Conservation (phyloP, 2,797 vertebrate species). For the Sciurus carolinensis region DNA sequence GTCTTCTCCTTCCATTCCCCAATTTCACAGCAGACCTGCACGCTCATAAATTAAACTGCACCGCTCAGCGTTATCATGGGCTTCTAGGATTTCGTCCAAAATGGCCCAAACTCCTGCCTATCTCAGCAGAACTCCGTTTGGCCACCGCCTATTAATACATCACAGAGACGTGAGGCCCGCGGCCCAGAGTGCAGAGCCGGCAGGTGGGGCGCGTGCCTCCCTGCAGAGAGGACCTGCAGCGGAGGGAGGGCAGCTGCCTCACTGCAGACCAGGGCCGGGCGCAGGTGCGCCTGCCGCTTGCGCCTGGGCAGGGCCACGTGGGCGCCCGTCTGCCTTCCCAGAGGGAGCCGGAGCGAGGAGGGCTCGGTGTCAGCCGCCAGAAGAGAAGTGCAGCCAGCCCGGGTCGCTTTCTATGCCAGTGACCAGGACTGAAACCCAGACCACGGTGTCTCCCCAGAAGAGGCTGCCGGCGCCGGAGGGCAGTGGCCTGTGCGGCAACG, state of each 20-base stretch:
- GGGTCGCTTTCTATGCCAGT: conserved; percentile 22
- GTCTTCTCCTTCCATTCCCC: conserved; percentile 81
- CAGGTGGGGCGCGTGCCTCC: background rate
- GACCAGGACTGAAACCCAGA: background rate
- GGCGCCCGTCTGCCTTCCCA: background rate
- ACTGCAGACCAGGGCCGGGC: background rate
- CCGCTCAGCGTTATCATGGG: conserved; percentile 82
- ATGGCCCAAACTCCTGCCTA: conserved; percentile 83
- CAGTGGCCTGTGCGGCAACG: background rate
- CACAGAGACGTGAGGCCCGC: conserved; percentile 66
- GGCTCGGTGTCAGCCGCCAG: background rate
- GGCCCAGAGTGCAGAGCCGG: background rate
- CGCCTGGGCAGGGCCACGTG: no score
- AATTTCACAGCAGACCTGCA: conserved; percentile 83
- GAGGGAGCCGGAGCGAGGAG: background rate
- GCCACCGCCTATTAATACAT: conserved; percentile 81
- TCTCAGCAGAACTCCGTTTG: conserved; percentile 86
- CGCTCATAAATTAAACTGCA: conserved; percentile 85
- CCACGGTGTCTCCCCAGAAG: background rate
- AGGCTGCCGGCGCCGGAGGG: background rate
- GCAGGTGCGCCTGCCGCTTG: no score
- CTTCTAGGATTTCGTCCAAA: conserved; percentile 88
- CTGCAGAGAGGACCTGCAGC: background rate
- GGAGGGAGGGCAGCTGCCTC: background rate
- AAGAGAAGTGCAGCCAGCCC: background rate